A percentile compares a stretch with the other conserved stretches of the same genome.
Evolutionary conservation across 2,113 vertebrate genomes (phyloP).

Genomic region (Phyllostomus hastatus): DNA sequence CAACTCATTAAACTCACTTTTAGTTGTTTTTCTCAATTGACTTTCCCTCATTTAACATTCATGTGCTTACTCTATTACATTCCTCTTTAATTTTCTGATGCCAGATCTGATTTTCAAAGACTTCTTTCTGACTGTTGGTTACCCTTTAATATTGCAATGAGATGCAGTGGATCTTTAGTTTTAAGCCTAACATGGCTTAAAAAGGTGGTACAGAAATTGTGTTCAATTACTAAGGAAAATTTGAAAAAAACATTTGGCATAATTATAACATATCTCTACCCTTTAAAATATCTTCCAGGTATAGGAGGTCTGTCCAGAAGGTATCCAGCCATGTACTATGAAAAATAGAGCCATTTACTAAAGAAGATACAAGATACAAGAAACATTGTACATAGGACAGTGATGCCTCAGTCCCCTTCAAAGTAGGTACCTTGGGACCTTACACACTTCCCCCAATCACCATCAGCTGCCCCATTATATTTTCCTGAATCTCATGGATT

Average conservation of each 20-base stretch:
- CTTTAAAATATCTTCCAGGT: background rate
- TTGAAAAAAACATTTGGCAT: background rate
- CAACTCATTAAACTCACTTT: constrained; percentile 30
- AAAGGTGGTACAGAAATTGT: background rate
- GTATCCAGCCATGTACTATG: too few relatives aligned
- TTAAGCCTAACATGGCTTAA: background rate
- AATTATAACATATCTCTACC: background rate
- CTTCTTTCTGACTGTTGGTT: background rate
- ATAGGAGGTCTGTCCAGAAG: too few relatives aligned
- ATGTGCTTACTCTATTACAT: background rate
- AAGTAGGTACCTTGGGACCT: too few relatives aligned
- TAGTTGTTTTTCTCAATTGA: background rate
- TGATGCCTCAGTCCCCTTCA: too few relatives aligned
- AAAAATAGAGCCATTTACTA: too few relatives aligned
- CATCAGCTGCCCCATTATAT: too few relatives aligned
- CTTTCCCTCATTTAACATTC: constrained; percentile 31
- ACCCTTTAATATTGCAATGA: background rate
- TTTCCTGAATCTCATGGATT: too few relatives aligned
- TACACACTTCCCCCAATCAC: too few relatives aligned
- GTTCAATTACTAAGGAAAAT: background rate
- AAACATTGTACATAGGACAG: too few relatives aligned
- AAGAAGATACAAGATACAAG: too few relatives aligned
- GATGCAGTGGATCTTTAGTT: background rate
- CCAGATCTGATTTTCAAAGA: background rate
- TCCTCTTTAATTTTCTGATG: constrained; percentile 1